Base-by-base conservation (phyloP, 2,888 invertebrate genomes). In the Plagodis pulveraria region DNA sequence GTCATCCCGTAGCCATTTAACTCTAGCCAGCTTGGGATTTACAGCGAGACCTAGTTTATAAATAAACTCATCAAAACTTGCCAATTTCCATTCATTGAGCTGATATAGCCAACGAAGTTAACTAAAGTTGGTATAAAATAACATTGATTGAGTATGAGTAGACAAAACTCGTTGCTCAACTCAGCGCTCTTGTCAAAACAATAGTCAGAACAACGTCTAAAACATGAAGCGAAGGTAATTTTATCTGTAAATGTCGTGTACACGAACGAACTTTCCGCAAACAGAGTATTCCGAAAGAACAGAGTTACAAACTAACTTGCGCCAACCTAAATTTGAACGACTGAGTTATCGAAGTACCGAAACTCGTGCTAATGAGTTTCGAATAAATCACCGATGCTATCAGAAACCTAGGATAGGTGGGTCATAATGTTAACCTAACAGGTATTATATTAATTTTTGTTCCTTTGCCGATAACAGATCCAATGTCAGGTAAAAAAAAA, bases 361-460 rank as follows among this genome's bases (percentile, higher is more conserved):
- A 71, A 64, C 71, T 70, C 63, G 56, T 51, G 53, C 63, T 73
- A 76, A 76, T 72, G 78, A 77, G 75, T 73, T 75, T 51, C 56
- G 67, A 76, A 77, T 63, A 46, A 59, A 43, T 47, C 40, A 2
- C 4, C 47, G 43, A 34, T 7, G 12, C 46, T 48, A 55, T 55
- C 50, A 48, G 51, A 56, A 60, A 56, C 35, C 47, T 48, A 38
- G 40, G 46, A 47, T 54, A n/a, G 45, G 45, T 35, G 33, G 45
- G 36, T 56, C 32, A 9, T 43, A 44, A 42, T 41, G 8, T 50
- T 36, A 48, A n/a, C 36, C 38, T 22, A 8, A 32, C 7, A 22
- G 22, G 22, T 2, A 2, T 22, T 22, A 2, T 22, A 4, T 22
- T n/a, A n/a, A n/a, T n/a, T n/a, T 22, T 22, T 22, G 22, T 22